phyloP scores from a whole-genome alignment of 1,140 invertebrate genomes.

The Lepidotrigona ventralis region DNA sequence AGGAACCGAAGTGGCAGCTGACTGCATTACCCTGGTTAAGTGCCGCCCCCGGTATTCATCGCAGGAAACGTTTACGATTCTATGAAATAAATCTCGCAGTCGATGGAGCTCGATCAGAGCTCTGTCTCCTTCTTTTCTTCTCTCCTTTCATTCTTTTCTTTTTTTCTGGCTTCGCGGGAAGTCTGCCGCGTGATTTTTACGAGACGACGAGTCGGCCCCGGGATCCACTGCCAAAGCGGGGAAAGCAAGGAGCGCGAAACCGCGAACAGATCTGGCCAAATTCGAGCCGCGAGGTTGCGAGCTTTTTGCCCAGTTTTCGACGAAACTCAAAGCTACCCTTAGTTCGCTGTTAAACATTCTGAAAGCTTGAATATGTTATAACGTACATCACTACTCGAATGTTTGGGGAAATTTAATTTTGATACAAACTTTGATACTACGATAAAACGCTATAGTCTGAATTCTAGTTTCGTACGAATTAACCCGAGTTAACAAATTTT shows the following conservation, averaged over 20 bases:
- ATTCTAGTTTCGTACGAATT: no score
- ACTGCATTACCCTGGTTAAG: constrained; percentile 61
- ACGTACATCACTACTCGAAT: no score
- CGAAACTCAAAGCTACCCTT: neutral
- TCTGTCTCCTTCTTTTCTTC: no score
- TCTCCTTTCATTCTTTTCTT: no score
- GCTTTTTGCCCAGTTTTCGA: neutral
- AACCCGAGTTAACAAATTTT: no score
- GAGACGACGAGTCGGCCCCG: neutral
- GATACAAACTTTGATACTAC: no score
- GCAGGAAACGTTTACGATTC: constrained; percentile 47
- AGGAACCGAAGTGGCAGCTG: constrained; percentile 57
- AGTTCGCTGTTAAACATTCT: neutral
- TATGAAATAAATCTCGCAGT: constrained; percentile 18
- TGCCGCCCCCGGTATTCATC: constrained; percentile 40
- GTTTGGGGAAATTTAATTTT: no score
- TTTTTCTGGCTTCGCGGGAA: no score
- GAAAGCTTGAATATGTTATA: neutral
- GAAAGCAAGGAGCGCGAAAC: neutral
- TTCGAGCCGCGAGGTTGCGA: neutral
- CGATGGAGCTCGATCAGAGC: neutral
- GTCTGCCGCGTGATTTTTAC: neutral
- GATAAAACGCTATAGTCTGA: no score
- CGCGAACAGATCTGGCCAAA: neutral
- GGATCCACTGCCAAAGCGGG: neutral